phyloP scores from a whole-genome alignment of 2,113 vertebrate species.

The Rallus limicola region DNA sequence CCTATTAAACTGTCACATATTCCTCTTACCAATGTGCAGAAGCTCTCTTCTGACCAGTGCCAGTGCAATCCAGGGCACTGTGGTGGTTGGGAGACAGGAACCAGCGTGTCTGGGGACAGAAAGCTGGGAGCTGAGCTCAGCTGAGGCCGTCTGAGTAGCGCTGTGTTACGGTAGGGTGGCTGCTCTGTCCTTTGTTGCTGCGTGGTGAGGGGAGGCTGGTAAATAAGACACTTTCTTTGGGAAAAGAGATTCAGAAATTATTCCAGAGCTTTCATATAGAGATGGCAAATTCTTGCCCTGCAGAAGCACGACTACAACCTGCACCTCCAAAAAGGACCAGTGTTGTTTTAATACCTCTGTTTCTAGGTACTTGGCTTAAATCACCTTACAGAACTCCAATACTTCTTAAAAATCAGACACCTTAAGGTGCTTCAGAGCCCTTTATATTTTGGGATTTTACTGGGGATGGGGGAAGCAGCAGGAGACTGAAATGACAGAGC shows the following conservation, averaged over 20 bases:
- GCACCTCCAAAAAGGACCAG: background rate
- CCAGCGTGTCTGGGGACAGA: background rate
- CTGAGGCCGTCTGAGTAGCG: rapidly evolving
- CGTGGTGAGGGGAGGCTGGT: background rate
- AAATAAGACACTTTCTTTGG: background rate
- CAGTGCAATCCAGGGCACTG: background rate
- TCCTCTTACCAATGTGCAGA: background rate
- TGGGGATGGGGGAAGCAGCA: background rate
- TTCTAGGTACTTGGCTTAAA: background rate
- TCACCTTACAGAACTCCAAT: background rate
- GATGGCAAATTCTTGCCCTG: background rate
- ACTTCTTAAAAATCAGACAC: background rate
- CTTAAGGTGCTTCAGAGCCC: background rate
- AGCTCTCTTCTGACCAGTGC: background rate
- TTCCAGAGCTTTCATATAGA: background rate
- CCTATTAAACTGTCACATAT: background rate
- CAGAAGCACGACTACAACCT: background rate
- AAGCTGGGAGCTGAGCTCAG: background rate
- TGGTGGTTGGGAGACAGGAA: background rate
- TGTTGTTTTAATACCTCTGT: background rate
- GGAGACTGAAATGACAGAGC: background rate
- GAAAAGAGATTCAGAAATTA: background rate
- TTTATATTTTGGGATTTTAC: background rate
- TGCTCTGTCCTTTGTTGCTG: background rate
- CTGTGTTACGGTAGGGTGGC: background rate